A percentile compares a stretch with the other conserved stretches of the same genome.
phyloP scores from a whole-genome alignment of 2,113 vertebrate species.

The Leptodactylus fuscus region DNA sequence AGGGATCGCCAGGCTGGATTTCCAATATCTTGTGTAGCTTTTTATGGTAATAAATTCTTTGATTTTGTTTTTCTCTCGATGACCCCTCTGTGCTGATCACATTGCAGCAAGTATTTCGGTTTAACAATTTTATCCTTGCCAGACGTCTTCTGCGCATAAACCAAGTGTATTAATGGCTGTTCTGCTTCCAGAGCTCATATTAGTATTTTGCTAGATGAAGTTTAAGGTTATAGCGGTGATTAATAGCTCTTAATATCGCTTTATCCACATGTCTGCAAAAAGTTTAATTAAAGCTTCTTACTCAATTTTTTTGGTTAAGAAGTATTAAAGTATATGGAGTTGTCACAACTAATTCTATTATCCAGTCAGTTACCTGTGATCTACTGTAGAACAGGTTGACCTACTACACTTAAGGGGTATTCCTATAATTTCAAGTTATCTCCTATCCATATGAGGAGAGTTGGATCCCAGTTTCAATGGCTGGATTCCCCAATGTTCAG shows the following conservation, averaged over 20 bases:
- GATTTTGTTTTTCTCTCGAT: background rate
- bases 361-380: no score
- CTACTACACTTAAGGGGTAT: no score
- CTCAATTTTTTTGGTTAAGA: no score
- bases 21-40: background rate
- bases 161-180: background rate
- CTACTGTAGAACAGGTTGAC: no score
- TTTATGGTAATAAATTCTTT: slow-evolving; percentile 13
- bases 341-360: no score
- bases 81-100: background rate
- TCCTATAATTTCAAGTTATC: no score
- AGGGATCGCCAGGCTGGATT: background rate
- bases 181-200: background rate
- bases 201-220: background rate
- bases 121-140: background rate
- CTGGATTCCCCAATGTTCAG: no score
- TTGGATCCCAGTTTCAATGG: no score
- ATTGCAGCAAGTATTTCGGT: background rate
- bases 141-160: background rate
- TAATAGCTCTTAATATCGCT: background rate
- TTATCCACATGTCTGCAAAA: no score
- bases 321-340: no score
- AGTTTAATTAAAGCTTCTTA: no score
- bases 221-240: background rate
- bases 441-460: no score